Base-by-base conservation (phyloP, 2,797 vertebrate species). In the Erithacus rubecula region DNA sequence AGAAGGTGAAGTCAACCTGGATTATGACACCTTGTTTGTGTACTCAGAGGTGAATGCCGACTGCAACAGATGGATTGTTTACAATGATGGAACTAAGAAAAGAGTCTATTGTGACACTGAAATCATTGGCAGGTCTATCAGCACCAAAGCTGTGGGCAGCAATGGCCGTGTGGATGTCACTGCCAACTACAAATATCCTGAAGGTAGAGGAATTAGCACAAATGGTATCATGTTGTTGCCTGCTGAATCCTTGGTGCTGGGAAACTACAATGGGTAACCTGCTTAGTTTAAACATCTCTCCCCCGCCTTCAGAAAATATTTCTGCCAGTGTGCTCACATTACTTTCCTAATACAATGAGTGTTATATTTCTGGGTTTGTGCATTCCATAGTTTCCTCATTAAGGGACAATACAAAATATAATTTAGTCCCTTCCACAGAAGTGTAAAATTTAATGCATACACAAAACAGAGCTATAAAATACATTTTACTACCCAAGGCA, bases 81-180 rank as follows among this genome's bases (percentile, higher is more conserved):
- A 96, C 55, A 47, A 56, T 0, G 94, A 99, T 12, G 98, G 98
- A 8, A 96, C 96, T 4, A 97, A 91, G 34, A 91, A 71, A 36
- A 96, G 96, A 12, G 71, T 98, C 19, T 89, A 34, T 6, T 97
- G 98, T 8, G 97, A 98, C 15, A 96, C 96, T 29, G 80, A 49
- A 18, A 96, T 93, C 83, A 97, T 99, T 0, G 99, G 99, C 92
- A 97, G 97, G 37, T 95, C 78, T 27, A 99, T 98, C 96, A 99
- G 99, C 97, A 99, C 99, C 91, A 99, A 99, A 97, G 95, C 98
- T 22, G 96, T 99, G 7, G 98, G 98, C 59, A 98, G 97, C 30
- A 95, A 98, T 16, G 49, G 94, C 68, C 98, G 98, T 65, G 37
- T 87, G 56, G 96, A 98, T 94, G 89, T 99, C 96, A 99, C 99